Evolutionary conservation across 2,888 invertebrate genomes (phyloP).

Genomic region (Agrotis segetum): DNA sequence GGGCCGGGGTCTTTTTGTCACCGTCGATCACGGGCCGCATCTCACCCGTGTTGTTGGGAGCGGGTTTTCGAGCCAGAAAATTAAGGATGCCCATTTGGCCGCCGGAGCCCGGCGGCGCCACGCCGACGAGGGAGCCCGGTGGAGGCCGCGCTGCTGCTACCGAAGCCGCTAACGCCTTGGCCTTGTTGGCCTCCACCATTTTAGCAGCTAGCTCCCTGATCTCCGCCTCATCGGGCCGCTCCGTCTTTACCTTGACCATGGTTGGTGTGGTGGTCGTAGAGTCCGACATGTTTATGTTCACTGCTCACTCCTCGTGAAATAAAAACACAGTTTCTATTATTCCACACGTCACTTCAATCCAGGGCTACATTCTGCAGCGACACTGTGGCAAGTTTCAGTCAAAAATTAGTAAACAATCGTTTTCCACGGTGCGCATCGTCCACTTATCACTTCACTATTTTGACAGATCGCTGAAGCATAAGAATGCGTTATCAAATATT

Average conservation of each 20-base stretch:
- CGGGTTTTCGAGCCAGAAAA: conserved; percentile 90
- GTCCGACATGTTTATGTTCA: conserved; percentile 78
- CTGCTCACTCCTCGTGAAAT: conserved; percentile 36
- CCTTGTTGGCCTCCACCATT: conserved; percentile 96
- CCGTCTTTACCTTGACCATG: conserved; percentile 92
- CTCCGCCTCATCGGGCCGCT: conserved; percentile 96
- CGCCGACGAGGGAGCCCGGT: conserved; percentile 83
- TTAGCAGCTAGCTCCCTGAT: conserved; percentile 96
- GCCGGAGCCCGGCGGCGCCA: conserved; percentile 79
- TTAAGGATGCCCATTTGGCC: conserved; percentile 92
- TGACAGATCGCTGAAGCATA: conserved; percentile 79
- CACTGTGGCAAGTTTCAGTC: conserved; percentile 74
- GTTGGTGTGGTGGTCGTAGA: conserved; percentile 60
- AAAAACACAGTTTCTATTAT: conserved; percentile 52
- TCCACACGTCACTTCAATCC: conserved; percentile 54
- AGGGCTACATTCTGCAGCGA: conserved; percentile 83
- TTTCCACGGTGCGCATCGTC: conserved; percentile 73
- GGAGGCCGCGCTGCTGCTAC: conserved; percentile 89
- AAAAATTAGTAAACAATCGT: conserved; percentile 84
- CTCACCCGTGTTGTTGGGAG: conserved; percentile 73
- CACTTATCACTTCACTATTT: conserved; percentile 79
- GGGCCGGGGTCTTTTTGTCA: conserved; percentile 87
- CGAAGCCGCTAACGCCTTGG: conserved; percentile 89
- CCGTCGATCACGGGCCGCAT: conserved; percentile 77
- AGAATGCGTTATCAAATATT: conserved; percentile 62